Evolutionary conservation across 1,140 invertebrate species (phyloP).

Genomic region (Aphelenchoides fujianensis): DNA sequence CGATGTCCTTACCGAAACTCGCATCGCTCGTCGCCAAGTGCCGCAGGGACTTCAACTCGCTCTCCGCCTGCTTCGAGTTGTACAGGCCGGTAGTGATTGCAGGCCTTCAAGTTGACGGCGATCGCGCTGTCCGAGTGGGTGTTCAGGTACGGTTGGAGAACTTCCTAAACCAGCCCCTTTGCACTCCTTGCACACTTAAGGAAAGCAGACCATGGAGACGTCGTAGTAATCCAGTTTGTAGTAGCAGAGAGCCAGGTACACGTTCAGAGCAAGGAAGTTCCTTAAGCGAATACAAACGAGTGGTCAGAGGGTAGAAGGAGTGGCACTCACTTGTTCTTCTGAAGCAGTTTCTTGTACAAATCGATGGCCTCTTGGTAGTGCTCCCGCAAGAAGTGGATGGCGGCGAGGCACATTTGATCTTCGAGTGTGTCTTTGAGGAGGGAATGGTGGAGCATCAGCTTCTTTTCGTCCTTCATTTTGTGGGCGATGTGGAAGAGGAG

Average conservation of each 20-base stretch:
- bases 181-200: neutral
- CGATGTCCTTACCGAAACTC: constrained; percentile 67
- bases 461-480: constrained; percentile 82
- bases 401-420: constrained; percentile 86
- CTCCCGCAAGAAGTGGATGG: constrained; percentile 87
- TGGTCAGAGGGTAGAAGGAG: too few species aligned
- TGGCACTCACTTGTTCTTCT: constrained; percentile 76
- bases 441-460: constrained; percentile 77
- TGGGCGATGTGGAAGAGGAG: constrained; percentile 86
- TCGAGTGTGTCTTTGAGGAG: constrained; percentile 81
- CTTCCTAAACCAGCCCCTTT: constrained; percentile 90
- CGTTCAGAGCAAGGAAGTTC: constrained; percentile 86
- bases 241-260: constrained; percentile 94
- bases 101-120: constrained; percentile 89
- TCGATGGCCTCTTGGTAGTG: constrained; percentile 99
- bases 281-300: constrained; percentile 68
- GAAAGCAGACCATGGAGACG: constrained; percentile 65
- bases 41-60: constrained; percentile 51
- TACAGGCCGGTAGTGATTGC: constrained; percentile 83
- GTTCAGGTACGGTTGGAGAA: constrained; percentile 84
- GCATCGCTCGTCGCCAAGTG: constrained; percentile 38
- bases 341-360: constrained; percentile 88
- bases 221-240: constrained; percentile 86
- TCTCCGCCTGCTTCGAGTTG: constrained; percentile 87
- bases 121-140: constrained; percentile 88